Percentiles rank a stretch among this genome's conserved stretches.
phyloP scores from a whole-genome alignment of 2,888 invertebrate species.

The Aphidius colemani region DNA sequence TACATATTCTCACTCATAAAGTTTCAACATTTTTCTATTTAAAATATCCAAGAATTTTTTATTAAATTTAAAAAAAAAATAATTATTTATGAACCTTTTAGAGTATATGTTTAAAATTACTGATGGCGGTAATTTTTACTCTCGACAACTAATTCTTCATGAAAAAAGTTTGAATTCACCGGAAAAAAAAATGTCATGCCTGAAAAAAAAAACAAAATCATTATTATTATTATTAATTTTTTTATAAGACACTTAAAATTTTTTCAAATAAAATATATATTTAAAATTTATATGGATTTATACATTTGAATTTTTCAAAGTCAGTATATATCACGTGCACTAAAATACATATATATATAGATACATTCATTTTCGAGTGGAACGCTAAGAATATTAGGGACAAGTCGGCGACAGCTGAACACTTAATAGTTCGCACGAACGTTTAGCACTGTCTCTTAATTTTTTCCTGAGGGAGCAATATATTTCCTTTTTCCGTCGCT shows the following conservation, averaged over 20 bases:
- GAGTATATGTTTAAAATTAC: too few species aligned
- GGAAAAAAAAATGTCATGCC: not conserved
- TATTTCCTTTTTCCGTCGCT: too few species aligned
- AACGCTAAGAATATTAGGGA: conserved; percentile 35
- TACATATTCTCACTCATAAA: too few species aligned
- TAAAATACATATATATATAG: conserved; percentile 20
- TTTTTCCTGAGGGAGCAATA: conserved; percentile 22
- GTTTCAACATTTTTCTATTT: too few species aligned
- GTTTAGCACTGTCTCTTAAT: conserved; percentile 25
- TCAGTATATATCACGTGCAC: conserved; percentile 6
- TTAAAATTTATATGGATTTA: not conserved
- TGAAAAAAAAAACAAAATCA: not conserved
- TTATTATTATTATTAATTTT: not conserved
- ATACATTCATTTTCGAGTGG: conserved; percentile 6
- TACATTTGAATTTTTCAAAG: not conserved
- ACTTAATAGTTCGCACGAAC: conserved; percentile 43
- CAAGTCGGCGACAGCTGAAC: conserved; percentile 54
- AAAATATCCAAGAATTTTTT: too few species aligned
- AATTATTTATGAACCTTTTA: too few species aligned
- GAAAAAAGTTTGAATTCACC: too few species aligned
- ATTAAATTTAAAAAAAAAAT: too few species aligned
- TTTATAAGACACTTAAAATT: conserved; percentile 3
- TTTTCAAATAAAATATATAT: not conserved
- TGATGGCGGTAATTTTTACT: too few species aligned
- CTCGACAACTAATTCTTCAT: too few species aligned